phyloP scores from a whole-genome alignment of 64 coral and sea anemone genomes.

The Hydrozoanthus tunicans region DNA sequence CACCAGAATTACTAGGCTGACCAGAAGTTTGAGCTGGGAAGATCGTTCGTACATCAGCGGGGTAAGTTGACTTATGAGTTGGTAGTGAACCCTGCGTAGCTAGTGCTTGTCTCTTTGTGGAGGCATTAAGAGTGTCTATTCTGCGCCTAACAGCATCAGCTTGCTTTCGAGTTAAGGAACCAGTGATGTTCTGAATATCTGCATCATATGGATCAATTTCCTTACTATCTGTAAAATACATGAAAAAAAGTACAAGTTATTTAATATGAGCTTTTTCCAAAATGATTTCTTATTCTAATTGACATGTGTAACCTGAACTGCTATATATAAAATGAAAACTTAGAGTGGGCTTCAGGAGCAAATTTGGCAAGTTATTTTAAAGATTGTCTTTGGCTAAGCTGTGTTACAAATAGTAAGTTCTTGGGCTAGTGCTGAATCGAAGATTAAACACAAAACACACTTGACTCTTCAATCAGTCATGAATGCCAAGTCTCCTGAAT shows the following conservation, averaged over 20 bases:
- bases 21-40: constrained; percentile 91
- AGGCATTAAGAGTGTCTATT: constrained; percentile 87
- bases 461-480: too few species aligned
- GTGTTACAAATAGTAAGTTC: too few species aligned
- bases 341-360: too few species aligned
- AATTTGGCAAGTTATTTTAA: too few species aligned
- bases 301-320: too few species aligned
- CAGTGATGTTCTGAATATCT: constrained; percentile 85
- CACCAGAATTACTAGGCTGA: constrained; percentile 72
- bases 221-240: constrained; percentile 85
- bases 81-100: not conserved
- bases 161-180: constrained; percentile 92
- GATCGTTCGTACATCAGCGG: constrained; percentile 90
- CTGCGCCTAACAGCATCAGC: constrained; percentile 89
- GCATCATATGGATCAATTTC: constrained; percentile 93
- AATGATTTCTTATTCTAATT: too few species aligned
- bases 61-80: constrained; percentile 33
- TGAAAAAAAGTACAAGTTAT: not conserved
- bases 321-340: too few species aligned
- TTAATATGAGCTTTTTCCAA: too few species aligned
- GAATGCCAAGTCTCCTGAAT: too few species aligned
- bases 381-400: too few species aligned
- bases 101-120: constrained; percentile 75
- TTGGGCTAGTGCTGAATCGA: too few species aligned
- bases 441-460: too few species aligned